Evolutionary conservation across 2,888 invertebrate species (phyloP).

Genomic region (Hymenopus coronatus): DNA sequence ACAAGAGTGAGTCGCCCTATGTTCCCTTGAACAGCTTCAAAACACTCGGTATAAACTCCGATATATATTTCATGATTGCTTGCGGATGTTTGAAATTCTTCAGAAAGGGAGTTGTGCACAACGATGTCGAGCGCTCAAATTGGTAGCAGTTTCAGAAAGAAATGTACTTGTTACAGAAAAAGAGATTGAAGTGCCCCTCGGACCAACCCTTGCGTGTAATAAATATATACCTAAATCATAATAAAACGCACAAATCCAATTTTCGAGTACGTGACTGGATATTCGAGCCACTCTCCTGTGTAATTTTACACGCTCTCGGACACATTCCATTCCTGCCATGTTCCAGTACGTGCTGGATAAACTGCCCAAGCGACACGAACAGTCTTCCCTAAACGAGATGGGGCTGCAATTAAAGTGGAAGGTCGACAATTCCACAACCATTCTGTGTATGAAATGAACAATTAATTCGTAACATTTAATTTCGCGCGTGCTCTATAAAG

Average conservation of each 20-base stretch:
- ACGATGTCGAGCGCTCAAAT: not conserved
- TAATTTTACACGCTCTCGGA: not conserved
- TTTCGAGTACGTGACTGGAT: not conserved
- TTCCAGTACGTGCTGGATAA: not conserved
- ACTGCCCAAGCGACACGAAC: not conserved
- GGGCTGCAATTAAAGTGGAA: no score
- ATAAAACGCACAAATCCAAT: constrained; percentile 13
- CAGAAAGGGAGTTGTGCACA: not conserved
- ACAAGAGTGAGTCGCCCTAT: no score
- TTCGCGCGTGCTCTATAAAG: no score
- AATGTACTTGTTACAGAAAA: not conserved
- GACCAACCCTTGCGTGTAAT: not conserved
- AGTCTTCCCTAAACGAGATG: not conserved
- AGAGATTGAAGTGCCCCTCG: not conserved
- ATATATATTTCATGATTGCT: no score
- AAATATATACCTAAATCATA: not conserved
- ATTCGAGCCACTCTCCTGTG: not conserved
- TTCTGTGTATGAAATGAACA: no score
- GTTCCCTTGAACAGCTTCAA: no score
- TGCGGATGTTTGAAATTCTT: no score
- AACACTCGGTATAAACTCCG: no score
- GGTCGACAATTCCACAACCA: no score
- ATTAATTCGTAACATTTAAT: no score
- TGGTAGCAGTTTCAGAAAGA: not conserved
- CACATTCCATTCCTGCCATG: not conserved